Evolutionary conservation across 2,888 invertebrate species (phyloP).

Genomic region (Polietes domitor): DNA sequence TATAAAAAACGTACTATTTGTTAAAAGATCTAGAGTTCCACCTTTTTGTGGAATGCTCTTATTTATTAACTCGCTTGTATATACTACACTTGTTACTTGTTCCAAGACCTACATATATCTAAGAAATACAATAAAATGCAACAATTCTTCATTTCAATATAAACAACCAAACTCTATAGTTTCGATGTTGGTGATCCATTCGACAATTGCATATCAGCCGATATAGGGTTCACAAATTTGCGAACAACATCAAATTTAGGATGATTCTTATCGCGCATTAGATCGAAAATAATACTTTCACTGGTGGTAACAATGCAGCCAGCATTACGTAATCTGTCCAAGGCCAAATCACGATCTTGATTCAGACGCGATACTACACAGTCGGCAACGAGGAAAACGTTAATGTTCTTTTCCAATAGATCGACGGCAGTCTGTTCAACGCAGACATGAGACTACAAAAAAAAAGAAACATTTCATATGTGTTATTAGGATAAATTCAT

Average conservation of each 20-base stretch:
- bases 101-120: too few species aligned
- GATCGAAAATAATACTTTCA: slow-evolving; percentile 89
- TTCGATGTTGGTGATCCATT: not conserved
- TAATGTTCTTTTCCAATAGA: slow-evolving; percentile 82
- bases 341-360: slow-evolving; percentile 85
- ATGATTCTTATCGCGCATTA: slow-evolving; percentile 87
- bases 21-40: too few species aligned
- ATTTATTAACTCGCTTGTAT: too few species aligned
- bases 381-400: slow-evolving; percentile 90
- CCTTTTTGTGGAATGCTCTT: too few species aligned
- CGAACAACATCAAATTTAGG: slow-evolving; percentile 88
- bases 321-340: slow-evolving; percentile 87
- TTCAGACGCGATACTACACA: slow-evolving; percentile 88
- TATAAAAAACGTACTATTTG: too few species aligned
- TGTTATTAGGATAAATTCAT: not conserved
- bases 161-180: too few species aligned
- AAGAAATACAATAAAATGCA: too few species aligned
- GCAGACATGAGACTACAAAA: slow-evolving; percentile 88
- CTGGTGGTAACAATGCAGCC: slow-evolving; percentile 91
- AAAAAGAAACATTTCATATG: slow-evolving; percentile 16
- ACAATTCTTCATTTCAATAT: too few species aligned
- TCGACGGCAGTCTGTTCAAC: slow-evolving; percentile 91
- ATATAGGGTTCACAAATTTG: slow-evolving; percentile 83
- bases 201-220: slow-evolving; percentile 73
- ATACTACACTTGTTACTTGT: too few species aligned